These are phyloP conservation scores for Chelonus insularis DNA, from an alignment of 1,140 invertebrate genomes.

Conservation along the genomic window DNA sequence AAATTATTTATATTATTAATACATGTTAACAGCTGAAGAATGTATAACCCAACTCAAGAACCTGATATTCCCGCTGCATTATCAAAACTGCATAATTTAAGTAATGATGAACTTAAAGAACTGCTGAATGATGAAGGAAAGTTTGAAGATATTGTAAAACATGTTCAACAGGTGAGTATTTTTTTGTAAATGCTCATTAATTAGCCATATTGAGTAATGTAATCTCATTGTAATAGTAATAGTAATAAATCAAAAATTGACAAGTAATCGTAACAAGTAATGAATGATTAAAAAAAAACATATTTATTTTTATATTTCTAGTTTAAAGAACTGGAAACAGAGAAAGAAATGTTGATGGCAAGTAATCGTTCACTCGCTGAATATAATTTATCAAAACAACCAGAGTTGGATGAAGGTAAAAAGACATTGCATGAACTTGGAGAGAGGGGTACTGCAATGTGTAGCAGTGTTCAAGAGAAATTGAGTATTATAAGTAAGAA, in stretches of 20 bases:
- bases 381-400: constrained; percentile 82
- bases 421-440: constrained; percentile 70
- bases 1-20: no score
- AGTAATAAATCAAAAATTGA: no score
- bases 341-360: constrained; percentile 83
- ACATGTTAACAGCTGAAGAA: no score
- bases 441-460: constrained; percentile 69
- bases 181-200: no score
- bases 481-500: constrained; percentile 68
- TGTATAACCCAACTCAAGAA: constrained; percentile 13
- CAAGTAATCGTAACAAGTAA: no score
- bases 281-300: neutral
- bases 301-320: constrained; percentile 45
- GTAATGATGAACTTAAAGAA: constrained; percentile 78
- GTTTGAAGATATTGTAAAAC: constrained; percentile 77
- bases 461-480: constrained; percentile 70
- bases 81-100: constrained; percentile 44
- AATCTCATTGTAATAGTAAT: no score
- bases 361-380: constrained; percentile 86
- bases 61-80: constrained; percentile 14
- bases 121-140: constrained; percentile 82
- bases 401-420: constrained; percentile 74
- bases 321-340: constrained; percentile 77
- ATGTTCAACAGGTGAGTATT: constrained; percentile 81
- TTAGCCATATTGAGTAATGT: no score